These are phyloP conservation scores for Anniella stebbinsi DNA, from an alignment of 2,797 vertebrate genomes.

Conservation along the genomic window DNA sequence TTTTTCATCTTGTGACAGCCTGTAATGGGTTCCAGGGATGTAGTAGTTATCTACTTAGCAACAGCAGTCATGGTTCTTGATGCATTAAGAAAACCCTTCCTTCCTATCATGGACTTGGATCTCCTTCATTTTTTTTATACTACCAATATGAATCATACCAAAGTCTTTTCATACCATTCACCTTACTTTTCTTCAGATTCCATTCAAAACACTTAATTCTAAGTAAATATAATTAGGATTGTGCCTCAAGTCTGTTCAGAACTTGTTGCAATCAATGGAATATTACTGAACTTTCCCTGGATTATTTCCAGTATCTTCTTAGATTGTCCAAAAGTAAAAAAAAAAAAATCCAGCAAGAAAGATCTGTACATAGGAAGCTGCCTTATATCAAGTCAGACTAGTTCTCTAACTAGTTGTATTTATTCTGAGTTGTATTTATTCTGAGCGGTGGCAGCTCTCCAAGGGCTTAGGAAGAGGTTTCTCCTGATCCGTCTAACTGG, in stretches of 20 bases:
- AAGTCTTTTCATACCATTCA: background rate
- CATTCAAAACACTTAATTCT: background rate
- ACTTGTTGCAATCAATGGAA: background rate
- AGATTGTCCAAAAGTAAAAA: too few species aligned
- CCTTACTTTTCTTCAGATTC: too few species aligned
- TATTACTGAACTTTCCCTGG: background rate
- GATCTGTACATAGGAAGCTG: background rate
- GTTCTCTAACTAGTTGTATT: background rate
- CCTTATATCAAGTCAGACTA: background rate
- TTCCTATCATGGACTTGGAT: background rate
- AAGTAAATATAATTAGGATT: background rate
- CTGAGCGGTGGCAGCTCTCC: background rate
- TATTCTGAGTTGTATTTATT: background rate
- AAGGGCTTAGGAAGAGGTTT: background rate
- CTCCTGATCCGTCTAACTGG: background rate
- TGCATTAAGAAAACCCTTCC: background rate
- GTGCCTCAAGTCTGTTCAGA: background rate
- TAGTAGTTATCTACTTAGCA: background rate
- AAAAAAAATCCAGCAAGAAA: background rate
- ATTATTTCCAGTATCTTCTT: background rate
- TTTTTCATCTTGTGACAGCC: background rate
- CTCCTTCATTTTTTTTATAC: background rate
- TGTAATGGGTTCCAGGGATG: background rate
- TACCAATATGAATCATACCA: background rate
- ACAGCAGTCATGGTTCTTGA: background rate